A percentile compares a stretch with the other conserved stretches of the same genome.
Evolutionary conservation across 2,113 vertebrate species (phyloP).

Genomic region (Phyllostomus hastatus): DNA sequence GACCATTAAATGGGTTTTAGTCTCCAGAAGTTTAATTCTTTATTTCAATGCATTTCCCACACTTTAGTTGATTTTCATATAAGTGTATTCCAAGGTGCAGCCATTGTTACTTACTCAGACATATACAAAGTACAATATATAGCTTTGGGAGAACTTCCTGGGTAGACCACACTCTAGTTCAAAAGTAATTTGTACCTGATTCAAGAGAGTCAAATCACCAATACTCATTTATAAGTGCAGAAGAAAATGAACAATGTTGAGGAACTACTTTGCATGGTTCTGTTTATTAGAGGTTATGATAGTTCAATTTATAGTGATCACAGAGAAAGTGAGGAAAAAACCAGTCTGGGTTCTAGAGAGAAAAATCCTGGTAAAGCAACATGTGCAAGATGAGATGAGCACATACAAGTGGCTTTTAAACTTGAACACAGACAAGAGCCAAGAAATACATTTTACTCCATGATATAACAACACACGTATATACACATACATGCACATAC

Average conservation of each 20-base stretch:
- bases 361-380: neutral
- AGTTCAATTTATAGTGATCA: neutral
- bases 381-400: neutral
- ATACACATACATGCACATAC: neutral
- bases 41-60: neutral
- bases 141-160: neutral
- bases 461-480: too few relatives aligned
- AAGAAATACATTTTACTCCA: neutral
- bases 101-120: neutral
- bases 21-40: neutral
- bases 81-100: neutral
- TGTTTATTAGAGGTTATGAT: neutral
- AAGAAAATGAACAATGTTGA: neutral
- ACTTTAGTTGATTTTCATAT: slow-evolving; percentile 9
- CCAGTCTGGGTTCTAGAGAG: neutral
- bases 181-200: neutral
- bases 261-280: neutral
- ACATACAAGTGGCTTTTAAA: neutral
- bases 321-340: neutral
- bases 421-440: neutral
- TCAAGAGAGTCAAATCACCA: neutral
- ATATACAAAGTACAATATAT: neutral
- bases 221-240: neutral
- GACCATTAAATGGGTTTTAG: neutral
- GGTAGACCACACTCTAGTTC: neutral